Percentiles rank a stretch among this genome's conserved stretches.
Conservation (phyloP, 2,888 invertebrate species). For the Orchestes rusci region DNA sequence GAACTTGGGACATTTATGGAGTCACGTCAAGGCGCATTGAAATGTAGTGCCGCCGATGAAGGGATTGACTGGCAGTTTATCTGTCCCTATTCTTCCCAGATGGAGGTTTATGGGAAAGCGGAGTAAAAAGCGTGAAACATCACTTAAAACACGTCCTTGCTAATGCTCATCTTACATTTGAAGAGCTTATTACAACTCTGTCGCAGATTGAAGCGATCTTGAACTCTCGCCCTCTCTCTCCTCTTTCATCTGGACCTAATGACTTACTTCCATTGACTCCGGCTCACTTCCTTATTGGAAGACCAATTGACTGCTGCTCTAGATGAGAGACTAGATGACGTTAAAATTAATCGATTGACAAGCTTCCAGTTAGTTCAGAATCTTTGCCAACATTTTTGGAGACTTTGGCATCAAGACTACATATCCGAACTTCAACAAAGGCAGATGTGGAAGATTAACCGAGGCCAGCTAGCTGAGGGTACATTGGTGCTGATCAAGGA, state of each 20-base stretch:
- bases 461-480: not conserved
- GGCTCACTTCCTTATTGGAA: conserved; percentile 7
- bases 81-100: not conserved
- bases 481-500: not conserved
- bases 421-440: not conserved
- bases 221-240: conserved; percentile 4
- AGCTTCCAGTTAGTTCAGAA: conserved; percentile 6
- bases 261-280: conserved; percentile 6
- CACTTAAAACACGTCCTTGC: conserved; percentile 1
- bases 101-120: conserved; percentile 7
- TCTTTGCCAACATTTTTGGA: conserved; percentile 2
- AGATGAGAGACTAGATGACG: not conserved
- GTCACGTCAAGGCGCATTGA: not conserved
- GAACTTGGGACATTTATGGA: not conserved
- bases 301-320: not conserved
- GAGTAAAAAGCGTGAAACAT: conserved; percentile 1
- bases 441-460: conserved; percentile 1
- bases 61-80: conserved; percentile 4
- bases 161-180: conserved; percentile 1
- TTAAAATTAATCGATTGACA: conserved; percentile 9
- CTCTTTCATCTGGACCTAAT: conserved; percentile 3
- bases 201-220: conserved; percentile 6
- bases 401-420: not conserved
- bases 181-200: conserved; percentile 6
- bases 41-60: too few species aligned